A percentile compares a stretch with the other conserved stretches of the same genome.
These are phyloP conservation scores for Rallus limicola DNA, from an alignment of 2,113 vertebrate genomes.

Conservation along the genomic window DNA sequence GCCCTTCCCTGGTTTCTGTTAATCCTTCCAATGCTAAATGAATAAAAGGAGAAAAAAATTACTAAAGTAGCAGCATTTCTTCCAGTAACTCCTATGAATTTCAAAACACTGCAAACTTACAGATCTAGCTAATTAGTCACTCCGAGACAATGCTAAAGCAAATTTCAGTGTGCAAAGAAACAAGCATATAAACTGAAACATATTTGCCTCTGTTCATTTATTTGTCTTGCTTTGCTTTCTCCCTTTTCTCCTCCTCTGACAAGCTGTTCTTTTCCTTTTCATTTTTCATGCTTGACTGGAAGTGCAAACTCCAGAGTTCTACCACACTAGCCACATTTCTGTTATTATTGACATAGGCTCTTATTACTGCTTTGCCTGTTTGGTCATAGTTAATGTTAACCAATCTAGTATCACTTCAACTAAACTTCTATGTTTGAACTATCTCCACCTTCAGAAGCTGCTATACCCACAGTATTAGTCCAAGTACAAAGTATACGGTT, in stretches of 20 bases:
- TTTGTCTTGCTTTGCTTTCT: conserved; percentile 25
- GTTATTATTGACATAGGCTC: neutral
- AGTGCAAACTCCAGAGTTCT: neutral
- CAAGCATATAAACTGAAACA: conserved; percentile 17
- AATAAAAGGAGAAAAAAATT: neutral
- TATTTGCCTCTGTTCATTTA: conserved; percentile 11
- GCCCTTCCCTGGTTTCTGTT: neutral
- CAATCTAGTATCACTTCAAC: neutral
- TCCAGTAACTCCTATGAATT: neutral
- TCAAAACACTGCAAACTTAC: neutral
- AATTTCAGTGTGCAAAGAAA: conserved; percentile 25
- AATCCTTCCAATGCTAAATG: neutral
- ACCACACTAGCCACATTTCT: neutral
- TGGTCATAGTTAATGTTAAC: conserved; percentile 37
- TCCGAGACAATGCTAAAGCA: conserved; percentile 26
- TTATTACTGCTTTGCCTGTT: conserved; percentile 12
- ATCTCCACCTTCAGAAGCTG: neutral
- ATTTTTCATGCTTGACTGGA: conserved; percentile 35
- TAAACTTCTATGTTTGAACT: neutral
- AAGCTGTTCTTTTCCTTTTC: conserved; percentile 15
- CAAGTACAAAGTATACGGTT: neutral
- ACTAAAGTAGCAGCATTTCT: neutral
- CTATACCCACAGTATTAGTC: conserved; percentile 30
- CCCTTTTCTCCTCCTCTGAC: neutral
- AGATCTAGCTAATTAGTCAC: conserved; percentile 41